Evolutionary conservation across 37 sponge, comb jelly and placozoan genomes (phyloP), one percentile per base, ranked within the genome.

Genomic region (Petrosia ficiformis): DNA sequence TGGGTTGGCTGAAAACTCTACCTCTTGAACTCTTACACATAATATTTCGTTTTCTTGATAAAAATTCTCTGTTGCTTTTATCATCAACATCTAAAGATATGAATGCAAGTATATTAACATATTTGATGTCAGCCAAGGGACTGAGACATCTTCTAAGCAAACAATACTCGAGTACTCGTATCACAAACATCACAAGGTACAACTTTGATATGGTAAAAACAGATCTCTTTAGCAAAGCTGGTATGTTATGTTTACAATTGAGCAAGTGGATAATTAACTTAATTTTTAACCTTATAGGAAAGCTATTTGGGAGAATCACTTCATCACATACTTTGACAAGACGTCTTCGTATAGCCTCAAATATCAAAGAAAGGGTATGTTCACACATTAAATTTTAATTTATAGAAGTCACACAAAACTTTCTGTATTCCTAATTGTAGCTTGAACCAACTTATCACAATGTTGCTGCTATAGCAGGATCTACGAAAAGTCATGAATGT

Each of bases 21-120:
- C 86, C 86, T 1, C 39, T 26, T 35, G 86, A 85, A 57, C 19
- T 85, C 1, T 59, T 73, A 26, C 74, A 85, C 38, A 4, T 52
- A 0, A 35, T 86, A 19, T 61, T 86, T 61, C 37, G 39, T 2
- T 32, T 70, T 8, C 57, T 86, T 24, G 75, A 80, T 30, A 57
- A 38, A 28, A 36, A 24, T 22, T 52, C 76, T 21, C 42, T 86
- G 33, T 33, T 40, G 0, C 36, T 68, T 6, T 31, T 85, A 5
- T 36, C 69, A 3, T 59, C 71, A 44, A 66, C 74, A 1, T 78
- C 79, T 6, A 67, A 28, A 2, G 59, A 68, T 11, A 44, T 85
- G 68, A 67, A 35, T 29, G 28, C 28, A 11, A 24, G 30, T 42
- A 68, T 78, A 2, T 22, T 63, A 24, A 59, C 57, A 26, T 85